Conservation (phyloP, 2,888 invertebrate genomes). For the Drosophila nr. medialis region DNA sequence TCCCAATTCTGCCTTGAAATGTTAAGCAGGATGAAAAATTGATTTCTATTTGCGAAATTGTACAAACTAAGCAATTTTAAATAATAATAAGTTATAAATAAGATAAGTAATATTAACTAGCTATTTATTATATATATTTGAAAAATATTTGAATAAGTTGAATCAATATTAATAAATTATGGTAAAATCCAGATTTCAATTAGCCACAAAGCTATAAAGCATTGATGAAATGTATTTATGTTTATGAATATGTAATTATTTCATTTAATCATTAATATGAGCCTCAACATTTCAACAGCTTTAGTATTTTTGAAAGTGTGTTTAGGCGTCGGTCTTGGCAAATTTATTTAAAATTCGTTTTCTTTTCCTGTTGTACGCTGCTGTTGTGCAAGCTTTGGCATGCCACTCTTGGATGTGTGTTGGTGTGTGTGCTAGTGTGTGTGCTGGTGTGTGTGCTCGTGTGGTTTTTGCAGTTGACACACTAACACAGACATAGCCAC, state of each 20-base stretch:
- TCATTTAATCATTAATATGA: neutral
- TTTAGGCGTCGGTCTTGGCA: neutral
- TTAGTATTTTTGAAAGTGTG: constrained; percentile 7
- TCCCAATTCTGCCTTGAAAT: neutral
- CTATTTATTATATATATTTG: neutral
- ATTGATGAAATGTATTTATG: neutral
- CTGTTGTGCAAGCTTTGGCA: constrained; percentile 60
- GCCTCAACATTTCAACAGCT: neutral
- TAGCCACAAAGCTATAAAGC: neutral
- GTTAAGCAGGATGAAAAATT: neutral
- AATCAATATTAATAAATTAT: neutral
- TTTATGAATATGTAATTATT: neutral
- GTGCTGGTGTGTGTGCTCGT: constrained; percentile 41
- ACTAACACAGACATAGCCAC: constrained; percentile 58
- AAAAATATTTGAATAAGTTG: neutral
- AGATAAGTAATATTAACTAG: neutral
- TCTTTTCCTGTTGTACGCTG: constrained; percentile 36
- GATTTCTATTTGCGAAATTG: neutral
- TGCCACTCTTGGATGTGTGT: constrained; percentile 42
- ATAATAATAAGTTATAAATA: neutral
- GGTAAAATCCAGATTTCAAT: neutral
- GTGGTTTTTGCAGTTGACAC: constrained; percentile 77
- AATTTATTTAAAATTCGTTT: constrained; percentile 9
- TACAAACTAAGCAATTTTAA: neutral
- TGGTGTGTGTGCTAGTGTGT: constrained; percentile 37